Base-by-base conservation (phyloP, 2,797 vertebrate genomes). In the Champsocephalus esox region DNA sequence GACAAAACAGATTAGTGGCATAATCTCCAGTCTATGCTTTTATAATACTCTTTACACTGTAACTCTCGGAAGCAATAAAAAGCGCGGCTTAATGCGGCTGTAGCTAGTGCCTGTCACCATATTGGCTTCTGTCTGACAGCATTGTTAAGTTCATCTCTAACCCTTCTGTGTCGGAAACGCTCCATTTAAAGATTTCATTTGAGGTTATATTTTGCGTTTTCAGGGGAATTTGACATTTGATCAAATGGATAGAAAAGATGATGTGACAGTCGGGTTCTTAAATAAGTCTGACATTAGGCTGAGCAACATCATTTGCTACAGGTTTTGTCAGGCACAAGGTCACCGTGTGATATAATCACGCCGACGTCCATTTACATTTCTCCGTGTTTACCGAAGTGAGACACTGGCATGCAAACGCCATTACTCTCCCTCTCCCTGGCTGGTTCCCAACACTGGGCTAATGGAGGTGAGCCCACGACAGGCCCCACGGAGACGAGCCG, bases 1-100 rank as follows among this genome's bases (percentile, higher is more conserved):
- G 86, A 71, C 44, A 12, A 71, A 75, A 78, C 82, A 92, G 92
- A 92, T 93, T 92, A 92, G 81, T 24, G 73, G 63, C 59, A n/a
- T 91, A 90, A 91, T 92, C 91, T 84, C 81, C 67, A 62, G 79
- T 78, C 87, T 81, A 59, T 73, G 81, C 66, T 67, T 87, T 81
- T 66, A 73, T 89, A 85, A 87, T 83, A 66, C 75, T 86, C 81
- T 83, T 81, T 85, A 81, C 80, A 67, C 73, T 79, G 74, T 82
- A 82, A 64, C 73, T 80, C 83, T 82, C 78, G 54, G 72, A 83
- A 73, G 85, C 79, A 79, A 78, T 80, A 80, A 80, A 81, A 79
- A 80, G 73, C 14, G 0, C 46, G 16, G 83, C 79, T 90, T 78
- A 85, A 55, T 16, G 58, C n/a, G 0, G 72, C 84, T 24, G 56